Base-by-base conservation (phyloP, 2,888 invertebrate species). In the Drosophila buzzatii region DNA sequence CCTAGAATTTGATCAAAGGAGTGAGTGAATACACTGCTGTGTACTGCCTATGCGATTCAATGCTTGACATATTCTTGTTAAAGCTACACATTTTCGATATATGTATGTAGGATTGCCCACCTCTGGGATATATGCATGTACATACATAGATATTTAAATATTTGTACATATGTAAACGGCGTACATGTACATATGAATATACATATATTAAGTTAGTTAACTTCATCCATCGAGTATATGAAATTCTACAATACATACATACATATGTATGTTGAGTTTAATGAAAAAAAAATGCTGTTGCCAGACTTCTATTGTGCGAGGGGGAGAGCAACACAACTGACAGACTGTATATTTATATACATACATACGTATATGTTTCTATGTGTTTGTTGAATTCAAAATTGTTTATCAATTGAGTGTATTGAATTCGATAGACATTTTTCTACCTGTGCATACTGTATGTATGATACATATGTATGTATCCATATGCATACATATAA, bases 1-100 rank as follows among this genome's bases (percentile, higher is more conserved):
- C 31, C 1, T 3, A 23, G 47, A 20, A 47, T 63, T 61, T 4
- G 7, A 7, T 55, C n/a, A 35, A 16, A 27, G 10, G 78, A 51
- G 76, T 42, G 80, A 77, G 39, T 51, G 76, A 76, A 33, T 58
- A 67, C 49, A 42, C 63, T 44, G 41, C 23, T 64, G 51, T 31
- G 20, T 39, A 23, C 3, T 47, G 51, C 12, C 31, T 75, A 56
- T 45, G 45, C 75, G 60, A 45, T 31, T 31, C 9, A 20, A 12
- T 56, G 31, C 33, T 47, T 49, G n/a, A 12, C 20, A 44, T 35
- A 49, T n/a, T n/a, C n/a, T n/a, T n/a, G n/a, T n/a, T n/a, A n/a
- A n/a, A n/a, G n/a, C n/a, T n/a, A n/a, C n/a, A n/a, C n/a, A n/a
- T n/a, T n/a, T n/a, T n/a, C n/a, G n/a, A n/a, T n/a, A n/a, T n/a